Base-by-base conservation (phyloP, 2,113 vertebrate genomes). In the Gadus macrocephalus region DNA sequence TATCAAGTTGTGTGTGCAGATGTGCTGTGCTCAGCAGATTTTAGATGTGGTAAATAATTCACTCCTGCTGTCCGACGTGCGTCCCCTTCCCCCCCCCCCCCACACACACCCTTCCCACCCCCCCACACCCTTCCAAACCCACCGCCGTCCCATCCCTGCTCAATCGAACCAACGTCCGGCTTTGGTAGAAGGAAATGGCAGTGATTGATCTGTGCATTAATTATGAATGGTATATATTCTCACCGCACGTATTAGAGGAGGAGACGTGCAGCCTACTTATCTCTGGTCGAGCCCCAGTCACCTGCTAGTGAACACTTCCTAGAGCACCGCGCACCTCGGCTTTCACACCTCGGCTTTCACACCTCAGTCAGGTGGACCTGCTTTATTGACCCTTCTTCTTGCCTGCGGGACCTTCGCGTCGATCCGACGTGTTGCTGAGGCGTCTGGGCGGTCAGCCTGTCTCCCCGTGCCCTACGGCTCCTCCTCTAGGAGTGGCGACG, bases 1-100 rank as follows among this genome's bases (percentile, higher is more conserved):
- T 49, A 49, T 49, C 42, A 49, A 49, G 42, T 49, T 9, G 42
- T 49, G 42, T 59, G 70, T 79, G 69, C 66, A 62, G 80, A 69
- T 80, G 62, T 89, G 86, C 89, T 87, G 79, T 9, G 66, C 83
- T 91, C 91, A 91, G 89, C 89, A 90, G 82, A 88, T 76, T 90
- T 90, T 82, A 84, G 86, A 87, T 85, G 80, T 75, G 68, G 86
- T 90, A 85, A 92, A 91, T 92, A 87, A 92, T 90, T 91, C 78
- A 92, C 81, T 70, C 77, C 72, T 53, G 15, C 78, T 79, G 81
- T 75, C 77, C 82, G 70, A 81, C 83, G 84, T 68, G 67, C 65
- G 76, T 78, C 82, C 31, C 4, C 31, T 0, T 4, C 31, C 31
- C 31, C 28, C 28, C 31, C 31, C 31, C 31, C 31, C 31, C 31